Percentiles rank a stretch among this genome's conserved stretches.
Evolutionary conservation across 2,113 vertebrate species (phyloP).

Genomic region (Cephalopholis sonnerati): DNA sequence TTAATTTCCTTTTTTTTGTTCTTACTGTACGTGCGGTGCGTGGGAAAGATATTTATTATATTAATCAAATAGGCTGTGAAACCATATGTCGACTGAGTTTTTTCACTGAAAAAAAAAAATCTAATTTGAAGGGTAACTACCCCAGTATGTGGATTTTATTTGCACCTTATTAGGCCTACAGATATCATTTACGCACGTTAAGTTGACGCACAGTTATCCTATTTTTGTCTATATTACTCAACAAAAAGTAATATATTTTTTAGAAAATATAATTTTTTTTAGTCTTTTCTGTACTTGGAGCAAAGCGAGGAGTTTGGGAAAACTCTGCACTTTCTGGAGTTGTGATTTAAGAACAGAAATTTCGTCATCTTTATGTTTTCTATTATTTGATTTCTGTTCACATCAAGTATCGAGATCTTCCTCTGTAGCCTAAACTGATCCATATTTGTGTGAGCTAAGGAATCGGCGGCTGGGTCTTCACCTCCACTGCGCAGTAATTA

Average conservation of each 20-base stretch:
- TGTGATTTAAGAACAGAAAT: neutral
- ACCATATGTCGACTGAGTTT: neutral
- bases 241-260: neutral
- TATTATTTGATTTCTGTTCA: constrained; percentile 8
- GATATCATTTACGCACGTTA: neutral
- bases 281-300: neutral
- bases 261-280: neutral
- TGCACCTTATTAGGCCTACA: neutral
- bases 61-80: neutral
- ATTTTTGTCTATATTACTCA: neutral
- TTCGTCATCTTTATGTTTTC: too few species aligned
- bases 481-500: constrained; percentile 90
- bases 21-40: constrained; percentile 6
- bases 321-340: neutral
- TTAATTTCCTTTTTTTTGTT: neutral
- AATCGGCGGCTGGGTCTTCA: constrained; percentile 90
- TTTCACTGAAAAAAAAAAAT: neutral
- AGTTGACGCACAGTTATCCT: neutral
- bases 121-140: neutral
- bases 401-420: neutral
- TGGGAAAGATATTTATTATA: neutral
- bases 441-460: constrained; percentile 80
- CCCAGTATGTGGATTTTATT: neutral
- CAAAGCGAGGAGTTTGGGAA: neutral
- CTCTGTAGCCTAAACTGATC: constrained; percentile 1